These are phyloP conservation scores for Drosophila affinis DNA, from an alignment of 2,888 invertebrate species.

Conservation along the genomic window DNA sequence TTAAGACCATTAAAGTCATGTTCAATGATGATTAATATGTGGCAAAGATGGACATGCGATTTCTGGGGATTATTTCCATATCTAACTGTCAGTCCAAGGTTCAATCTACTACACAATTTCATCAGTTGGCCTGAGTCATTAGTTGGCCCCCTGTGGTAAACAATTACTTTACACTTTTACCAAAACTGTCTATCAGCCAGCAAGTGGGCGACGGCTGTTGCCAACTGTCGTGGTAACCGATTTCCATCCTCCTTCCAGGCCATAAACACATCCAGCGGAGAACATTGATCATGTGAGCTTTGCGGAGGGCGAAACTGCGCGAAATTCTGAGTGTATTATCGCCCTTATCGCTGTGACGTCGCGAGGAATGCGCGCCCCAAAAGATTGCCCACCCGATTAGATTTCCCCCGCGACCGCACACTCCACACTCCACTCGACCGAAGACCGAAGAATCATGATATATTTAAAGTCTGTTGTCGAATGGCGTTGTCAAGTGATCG, in stretches of 20 bases:
- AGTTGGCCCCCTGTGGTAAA: not conserved
- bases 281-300: not conserved
- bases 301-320: not conserved
- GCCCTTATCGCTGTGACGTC: constrained; percentile 66
- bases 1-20: constrained; percentile 42
- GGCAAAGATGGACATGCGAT: not conserved
- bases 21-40: constrained; percentile 9
- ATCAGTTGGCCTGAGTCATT: not conserved
- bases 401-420: constrained; percentile 31
- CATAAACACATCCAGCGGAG: not conserved
- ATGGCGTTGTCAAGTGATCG: constrained; percentile 30
- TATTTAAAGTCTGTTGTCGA: constrained; percentile 47
- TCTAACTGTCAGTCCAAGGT: not conserved
- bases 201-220: not conserved
- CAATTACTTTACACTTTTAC: not conserved
- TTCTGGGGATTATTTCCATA: constrained; percentile 17
- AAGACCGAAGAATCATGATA: not conserved
- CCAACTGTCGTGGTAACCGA: not conserved
- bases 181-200: not conserved
- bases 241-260: not conserved
- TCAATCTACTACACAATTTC: not conserved
- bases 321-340: not conserved
- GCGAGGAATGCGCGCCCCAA: constrained; percentile 51
- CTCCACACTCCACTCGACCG: constrained; percentile 8
- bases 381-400: constrained; percentile 57